Base-by-base conservation (phyloP, 1,140 invertebrate species). In the Anastrepha obliqua region DNA sequence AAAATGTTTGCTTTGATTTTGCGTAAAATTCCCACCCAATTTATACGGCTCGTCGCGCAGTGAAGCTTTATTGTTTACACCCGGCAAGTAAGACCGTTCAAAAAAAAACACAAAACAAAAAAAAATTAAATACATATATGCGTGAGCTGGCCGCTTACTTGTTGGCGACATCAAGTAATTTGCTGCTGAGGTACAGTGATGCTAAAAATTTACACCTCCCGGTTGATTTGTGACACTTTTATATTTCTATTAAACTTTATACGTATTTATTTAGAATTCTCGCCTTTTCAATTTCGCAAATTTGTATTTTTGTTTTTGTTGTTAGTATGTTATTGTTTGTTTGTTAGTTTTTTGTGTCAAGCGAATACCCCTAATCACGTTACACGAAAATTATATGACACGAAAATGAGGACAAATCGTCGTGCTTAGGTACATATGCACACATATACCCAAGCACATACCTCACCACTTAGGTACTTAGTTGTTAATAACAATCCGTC, bases 11-110 rank as follows among this genome's bases (percentile, higher is more conserved):
- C 29, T 29, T 67, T 67, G 29, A 29, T 67, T 67, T 67, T 67
- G 65, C 65, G 4, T 42, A 42, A 65, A 86, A 86, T 88, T 88
- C 87, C 87, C 87, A 88, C 87, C 81, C 87, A 67, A 70, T 88
- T 88, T 85, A 86, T 81, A 86, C 87, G 87, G 81, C 60, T 88
- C 87, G 87, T 44, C 29, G 65, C 29, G 39, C 29, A 62, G 65
- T 1, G 39, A 67, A 29, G 8, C 39, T 67, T 67, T 67, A 67
- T 67, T 67, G 39, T 67, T 42, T 67, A 42, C 29, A 67, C 29
- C 29, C 39, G 65, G 9, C 29, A 67, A 42, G 39, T 67, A 67
- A 67, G 39, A 0, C 39, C 20, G 11, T 13, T 11, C 13, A 67
- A 67, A 67, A 42, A 13, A 58, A 13, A 8, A 29, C 0, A 29